phyloP scores from a whole-genome alignment of 92 coral and sea anemone genomes.

The Umimayanthus kanabou region DNA sequence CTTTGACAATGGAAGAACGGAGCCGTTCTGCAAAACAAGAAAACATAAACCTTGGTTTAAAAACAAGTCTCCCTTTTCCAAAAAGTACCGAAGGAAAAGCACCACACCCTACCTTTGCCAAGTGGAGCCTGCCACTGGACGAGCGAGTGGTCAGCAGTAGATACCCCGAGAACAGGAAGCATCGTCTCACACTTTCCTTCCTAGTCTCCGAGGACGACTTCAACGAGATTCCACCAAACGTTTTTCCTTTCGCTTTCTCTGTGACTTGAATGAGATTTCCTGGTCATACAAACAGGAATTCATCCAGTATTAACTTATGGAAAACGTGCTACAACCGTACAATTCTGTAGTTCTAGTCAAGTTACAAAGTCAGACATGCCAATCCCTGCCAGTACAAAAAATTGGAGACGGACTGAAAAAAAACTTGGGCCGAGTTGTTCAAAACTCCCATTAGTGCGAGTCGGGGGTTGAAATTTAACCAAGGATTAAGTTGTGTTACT shows the following conservation, averaged over 20 bases:
- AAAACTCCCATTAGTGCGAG: too few species aligned
- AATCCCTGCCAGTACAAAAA: too few species aligned
- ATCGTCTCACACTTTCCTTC: conserved; percentile 86
- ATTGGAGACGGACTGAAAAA: too few species aligned
- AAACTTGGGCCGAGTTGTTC: too few species aligned
- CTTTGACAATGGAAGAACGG: conserved; percentile 1
- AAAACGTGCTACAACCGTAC: too few species aligned
- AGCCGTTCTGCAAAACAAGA: not conserved
- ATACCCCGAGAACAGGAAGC: conserved; percentile 91
- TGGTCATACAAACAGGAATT: conserved; percentile 20
- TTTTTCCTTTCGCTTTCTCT: conserved; percentile 82
- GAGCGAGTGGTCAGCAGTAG: conserved; percentile 90
- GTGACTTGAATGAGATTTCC: conserved; percentile 93
- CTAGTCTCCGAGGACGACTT: conserved; percentile 82
- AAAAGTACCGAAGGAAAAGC: too few species aligned
- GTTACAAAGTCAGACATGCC: too few species aligned
- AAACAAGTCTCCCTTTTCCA: not conserved
- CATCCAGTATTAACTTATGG: not conserved
- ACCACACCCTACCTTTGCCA: conserved; percentile 69
- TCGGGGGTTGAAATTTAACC: too few species aligned
- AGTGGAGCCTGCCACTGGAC: conserved; percentile 94
- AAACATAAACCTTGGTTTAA: not conserved
- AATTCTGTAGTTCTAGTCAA: too few species aligned
- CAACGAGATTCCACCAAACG: conserved; percentile 89
- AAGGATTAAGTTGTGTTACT: too few species aligned